Evolutionary conservation across 2,888 invertebrate species (phyloP), one percentile per base, ranked within the genome.

Genomic region (Noctua janthe): DNA sequence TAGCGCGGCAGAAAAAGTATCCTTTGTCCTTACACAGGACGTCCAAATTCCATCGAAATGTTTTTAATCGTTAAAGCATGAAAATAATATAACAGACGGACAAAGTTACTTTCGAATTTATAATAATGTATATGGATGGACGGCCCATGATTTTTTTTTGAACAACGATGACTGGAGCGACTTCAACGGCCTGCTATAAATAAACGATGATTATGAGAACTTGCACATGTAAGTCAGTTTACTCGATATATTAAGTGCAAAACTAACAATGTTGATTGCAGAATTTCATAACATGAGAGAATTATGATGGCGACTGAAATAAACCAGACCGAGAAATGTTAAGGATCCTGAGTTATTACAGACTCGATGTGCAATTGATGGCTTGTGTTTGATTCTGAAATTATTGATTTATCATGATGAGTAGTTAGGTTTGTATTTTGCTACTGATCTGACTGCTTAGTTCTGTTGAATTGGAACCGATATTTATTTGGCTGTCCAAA

Each of bases 221-320:
- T 78, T 83, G 80, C 89, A 87, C 74, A 81, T 89, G 89, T 75
- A 75, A 86, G 84, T 83, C 73, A 80, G 84, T 87, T 74, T 81
- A 78, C 81, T 81, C 74, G 71, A 87, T 88, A 81, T 90, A 89
- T 87, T 85, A 87, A 90, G 89, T 90, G 82, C 64, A 87, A 88
- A 82, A 83, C 79, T 87, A 90, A 89, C 89, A 84, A 76, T 89
- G 81, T 86, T 87, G 87, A 80, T 82, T 83, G 83, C 75, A 83
- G 67, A 67, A 78, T 81, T 86, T 90, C 86, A 86, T 85, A 89
- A 87, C 89, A 82, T 47, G 23, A 43, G 70, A 79, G 81, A 89
- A 85, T 84, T 86, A 89, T 86, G 84, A 81, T 78, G 78, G 70
- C 43, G 79, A 83, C 78, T 80, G 81, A 88, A 88, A 85, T 81